These are phyloP conservation scores for Porites lutea DNA, from an alignment of 64 coral and sea anemone species.

Conservation along the genomic window DNA sequence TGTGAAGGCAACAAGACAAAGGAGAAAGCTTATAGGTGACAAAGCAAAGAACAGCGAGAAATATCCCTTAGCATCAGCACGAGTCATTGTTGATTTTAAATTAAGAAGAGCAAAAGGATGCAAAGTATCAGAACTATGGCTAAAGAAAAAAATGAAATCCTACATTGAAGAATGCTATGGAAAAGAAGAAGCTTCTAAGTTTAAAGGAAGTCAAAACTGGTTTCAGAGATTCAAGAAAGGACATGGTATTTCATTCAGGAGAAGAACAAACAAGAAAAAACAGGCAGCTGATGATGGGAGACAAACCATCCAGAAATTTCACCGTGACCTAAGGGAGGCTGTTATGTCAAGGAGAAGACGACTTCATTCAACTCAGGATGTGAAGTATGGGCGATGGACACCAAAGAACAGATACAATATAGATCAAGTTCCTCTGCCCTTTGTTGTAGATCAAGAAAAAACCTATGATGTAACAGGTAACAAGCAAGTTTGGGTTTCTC, in stretches of 20 bases:
- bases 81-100: constrained; percentile 69
- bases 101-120: constrained; percentile 55
- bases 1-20: constrained; percentile 38
- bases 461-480: constrained; percentile 27
- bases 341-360: constrained; percentile 64
- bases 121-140: constrained; percentile 71
- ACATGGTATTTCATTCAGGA: constrained; percentile 48
- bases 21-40: constrained; percentile 44
- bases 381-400: constrained; percentile 40
- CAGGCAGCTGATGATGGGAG: constrained; percentile 56
- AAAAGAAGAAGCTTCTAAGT: constrained; percentile 49
- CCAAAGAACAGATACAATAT: constrained; percentile 66
- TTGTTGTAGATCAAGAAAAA: constrained; percentile 30
- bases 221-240: constrained; percentile 73
- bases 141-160: constrained; percentile 67
- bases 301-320: constrained; percentile 71
- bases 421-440: constrained; percentile 48
- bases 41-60: constrained; percentile 39
- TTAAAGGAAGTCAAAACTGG: constrained; percentile 68
- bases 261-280: constrained; percentile 75
- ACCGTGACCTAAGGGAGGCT: constrained; percentile 58
- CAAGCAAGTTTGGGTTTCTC: constrained; percentile 43
- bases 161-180: constrained; percentile 51
- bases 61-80: constrained; percentile 63
- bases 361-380: constrained; percentile 42